Evolutionary conservation across 2,888 invertebrate species (phyloP).

Genomic region (Yponomeuta evonymella): DNA sequence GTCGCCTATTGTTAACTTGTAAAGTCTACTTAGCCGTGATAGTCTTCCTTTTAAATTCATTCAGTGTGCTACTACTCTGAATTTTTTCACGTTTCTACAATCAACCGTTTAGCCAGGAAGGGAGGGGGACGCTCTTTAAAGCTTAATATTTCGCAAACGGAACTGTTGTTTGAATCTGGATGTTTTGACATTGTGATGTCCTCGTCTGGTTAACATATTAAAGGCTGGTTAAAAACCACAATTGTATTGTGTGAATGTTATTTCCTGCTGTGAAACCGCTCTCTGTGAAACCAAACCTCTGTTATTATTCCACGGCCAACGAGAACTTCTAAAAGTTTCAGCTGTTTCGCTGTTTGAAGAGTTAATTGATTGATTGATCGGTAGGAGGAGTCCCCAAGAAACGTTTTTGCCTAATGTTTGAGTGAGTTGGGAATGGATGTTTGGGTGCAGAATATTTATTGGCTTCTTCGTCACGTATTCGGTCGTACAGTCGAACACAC

Average conservation of each 20-base stretch:
- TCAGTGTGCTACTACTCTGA: too few relatives aligned
- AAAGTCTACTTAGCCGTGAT: too few relatives aligned
- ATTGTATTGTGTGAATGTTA: background rate
- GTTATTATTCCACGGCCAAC: background rate
- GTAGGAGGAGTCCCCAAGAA: background rate
- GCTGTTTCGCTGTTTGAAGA: background rate
- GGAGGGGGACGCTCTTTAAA: too few relatives aligned
- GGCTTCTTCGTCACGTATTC: background rate
- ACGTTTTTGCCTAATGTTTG: background rate
- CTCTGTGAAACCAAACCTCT: background rate
- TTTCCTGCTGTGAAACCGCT: background rate
- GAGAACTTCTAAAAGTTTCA: background rate
- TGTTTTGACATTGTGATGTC: too few relatives aligned
- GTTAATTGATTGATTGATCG: slow-evolving; percentile 1
- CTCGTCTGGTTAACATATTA: too few relatives aligned
- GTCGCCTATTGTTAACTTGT: too few relatives aligned
- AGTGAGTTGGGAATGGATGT: background rate
- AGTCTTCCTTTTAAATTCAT: too few relatives aligned
- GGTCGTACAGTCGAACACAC: background rate
- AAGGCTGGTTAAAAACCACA: too few relatives aligned
- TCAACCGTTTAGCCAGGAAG: too few relatives aligned
- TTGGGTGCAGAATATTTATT: background rate
- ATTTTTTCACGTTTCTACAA: too few relatives aligned
- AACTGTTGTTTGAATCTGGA: too few relatives aligned
- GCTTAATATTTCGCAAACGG: too few relatives aligned